Evolutionary conservation across 2,113 vertebrate genomes (phyloP).

Genomic region (Vulpes vulpes): DNA sequence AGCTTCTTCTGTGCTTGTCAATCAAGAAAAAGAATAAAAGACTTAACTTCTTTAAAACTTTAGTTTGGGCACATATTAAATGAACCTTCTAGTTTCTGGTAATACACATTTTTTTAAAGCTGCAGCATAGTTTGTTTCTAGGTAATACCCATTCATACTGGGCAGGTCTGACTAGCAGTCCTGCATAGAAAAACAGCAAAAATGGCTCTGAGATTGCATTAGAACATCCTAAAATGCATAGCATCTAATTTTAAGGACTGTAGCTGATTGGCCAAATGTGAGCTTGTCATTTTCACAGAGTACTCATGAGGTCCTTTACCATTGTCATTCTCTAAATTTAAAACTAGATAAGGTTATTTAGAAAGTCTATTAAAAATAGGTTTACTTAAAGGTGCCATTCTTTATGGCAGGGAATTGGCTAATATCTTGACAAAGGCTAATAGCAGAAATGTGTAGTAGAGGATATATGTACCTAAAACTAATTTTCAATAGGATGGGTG

Average conservation of each 20-base stretch:
- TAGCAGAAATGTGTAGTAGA: background rate
- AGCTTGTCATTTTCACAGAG: background rate
- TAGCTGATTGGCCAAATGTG: background rate
- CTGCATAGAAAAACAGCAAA: slow-evolving; percentile 1
- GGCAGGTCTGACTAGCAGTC: background rate
- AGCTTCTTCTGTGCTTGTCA: background rate
- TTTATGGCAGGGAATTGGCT: slow-evolving; percentile 24
- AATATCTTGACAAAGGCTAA: slow-evolving; percentile 5
- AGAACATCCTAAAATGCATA: background rate
- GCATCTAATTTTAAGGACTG: slow-evolving; percentile 20
- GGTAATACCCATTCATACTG: background rate
- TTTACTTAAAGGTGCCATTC: slow-evolving; percentile 3
- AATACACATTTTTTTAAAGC: background rate
- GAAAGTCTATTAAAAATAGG: slow-evolving; percentile 18
- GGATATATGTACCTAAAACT: background rate
- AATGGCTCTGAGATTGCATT: background rate
- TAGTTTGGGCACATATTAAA: background rate
- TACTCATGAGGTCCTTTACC: background rate
- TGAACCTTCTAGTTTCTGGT: background rate
- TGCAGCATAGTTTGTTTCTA: background rate
- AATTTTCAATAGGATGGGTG: slow-evolving; percentile 15
- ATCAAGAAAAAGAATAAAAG: background rate
- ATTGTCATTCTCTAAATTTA: slow-evolving; percentile 34
- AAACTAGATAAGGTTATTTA: slow-evolving; percentile 1
- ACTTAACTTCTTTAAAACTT: background rate